Conservation (phyloP, 2,113 vertebrate genomes). For the Trichechus manatus region DNA sequence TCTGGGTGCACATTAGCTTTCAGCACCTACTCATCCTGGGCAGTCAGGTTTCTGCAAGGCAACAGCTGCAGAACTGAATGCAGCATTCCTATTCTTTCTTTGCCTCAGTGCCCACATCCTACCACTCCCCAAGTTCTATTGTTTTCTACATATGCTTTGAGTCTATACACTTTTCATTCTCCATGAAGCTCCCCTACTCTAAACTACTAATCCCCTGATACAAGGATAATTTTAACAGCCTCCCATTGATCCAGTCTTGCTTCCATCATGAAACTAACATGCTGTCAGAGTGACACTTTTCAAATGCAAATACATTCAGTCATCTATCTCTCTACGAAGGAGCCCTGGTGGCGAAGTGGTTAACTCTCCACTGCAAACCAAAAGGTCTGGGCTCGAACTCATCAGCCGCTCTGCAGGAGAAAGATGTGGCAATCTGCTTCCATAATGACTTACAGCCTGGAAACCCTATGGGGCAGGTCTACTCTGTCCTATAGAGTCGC, state of each 20-base stretch:
- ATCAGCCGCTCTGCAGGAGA: too few relatives aligned
- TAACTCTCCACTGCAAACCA: too few relatives aligned
- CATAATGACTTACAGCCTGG: too few relatives aligned
- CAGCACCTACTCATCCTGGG: background rate
- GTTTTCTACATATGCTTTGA: background rate
- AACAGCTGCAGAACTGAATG: background rate
- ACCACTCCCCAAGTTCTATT: background rate
- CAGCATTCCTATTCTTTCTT: background rate
- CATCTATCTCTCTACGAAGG: background rate
- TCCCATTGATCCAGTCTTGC: background rate
- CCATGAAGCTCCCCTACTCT: background rate
- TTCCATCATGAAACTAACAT: background rate
- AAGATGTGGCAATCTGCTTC: too few relatives aligned
- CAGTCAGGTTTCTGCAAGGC: background rate
- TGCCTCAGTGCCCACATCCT: background rate
- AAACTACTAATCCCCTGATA: background rate
- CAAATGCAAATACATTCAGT: background rate
- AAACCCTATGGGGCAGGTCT: too few relatives aligned
- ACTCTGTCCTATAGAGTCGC: too few relatives aligned
- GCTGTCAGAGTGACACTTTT: background rate
- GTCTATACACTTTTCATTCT: background rate
- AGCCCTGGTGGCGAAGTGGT: too few relatives aligned
- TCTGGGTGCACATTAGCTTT: background rate
- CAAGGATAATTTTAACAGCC: background rate
- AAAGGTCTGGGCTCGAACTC: too few relatives aligned